phyloP scores from a whole-genome alignment of 2,888 invertebrate species.

The Leptothorax acervorum region DNA sequence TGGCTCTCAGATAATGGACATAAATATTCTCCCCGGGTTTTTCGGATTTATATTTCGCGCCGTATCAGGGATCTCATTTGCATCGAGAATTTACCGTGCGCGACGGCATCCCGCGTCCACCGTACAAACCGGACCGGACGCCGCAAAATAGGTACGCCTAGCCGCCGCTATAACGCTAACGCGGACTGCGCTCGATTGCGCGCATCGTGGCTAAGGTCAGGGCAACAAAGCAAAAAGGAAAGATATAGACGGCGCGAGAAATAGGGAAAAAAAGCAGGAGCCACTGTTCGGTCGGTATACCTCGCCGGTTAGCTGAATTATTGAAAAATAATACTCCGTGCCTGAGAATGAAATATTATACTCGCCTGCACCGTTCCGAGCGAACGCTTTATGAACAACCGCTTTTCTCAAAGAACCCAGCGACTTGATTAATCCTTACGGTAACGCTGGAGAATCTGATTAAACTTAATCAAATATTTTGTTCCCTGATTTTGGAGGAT shows the following conservation, averaged over 20 bases:
- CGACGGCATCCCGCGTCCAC: conserved; percentile 63
- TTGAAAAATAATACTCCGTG: conserved; percentile 83
- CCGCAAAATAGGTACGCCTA: background rate
- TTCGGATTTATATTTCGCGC: conserved; percentile 83
- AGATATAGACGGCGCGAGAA: conserved; percentile 67
- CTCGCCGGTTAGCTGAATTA: conserved; percentile 76
- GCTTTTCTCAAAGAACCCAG: conserved; percentile 23
- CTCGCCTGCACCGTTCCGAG: conserved; percentile 65
- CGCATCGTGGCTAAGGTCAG: conserved; percentile 25
- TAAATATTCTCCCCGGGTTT: conserved; percentile 81
- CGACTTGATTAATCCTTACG: conserved; percentile 57
- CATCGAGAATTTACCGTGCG: conserved; percentile 82
- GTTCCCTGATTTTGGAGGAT: background rate
- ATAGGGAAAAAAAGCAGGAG: conserved; percentile 66
- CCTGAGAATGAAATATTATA: conserved; percentile 82
- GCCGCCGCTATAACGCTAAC: background rate
- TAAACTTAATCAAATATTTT: conserved; percentile 24
- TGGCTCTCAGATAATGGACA: conserved; percentile 81
- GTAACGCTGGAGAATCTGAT: conserved; percentile 5
- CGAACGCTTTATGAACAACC: conserved; percentile 46
- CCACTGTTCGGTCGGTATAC: conserved; percentile 76
- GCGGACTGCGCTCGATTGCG: conserved; percentile 21
- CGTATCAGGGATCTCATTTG: conserved; percentile 84
- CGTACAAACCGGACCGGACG: background rate
- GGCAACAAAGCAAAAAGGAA: conserved; percentile 37